These are phyloP conservation scores for Pelagia noctiluca DNA, from an alignment of 30 jellyfish, hydroid and myxozoan genomes.

Conservation along the genomic window DNA sequence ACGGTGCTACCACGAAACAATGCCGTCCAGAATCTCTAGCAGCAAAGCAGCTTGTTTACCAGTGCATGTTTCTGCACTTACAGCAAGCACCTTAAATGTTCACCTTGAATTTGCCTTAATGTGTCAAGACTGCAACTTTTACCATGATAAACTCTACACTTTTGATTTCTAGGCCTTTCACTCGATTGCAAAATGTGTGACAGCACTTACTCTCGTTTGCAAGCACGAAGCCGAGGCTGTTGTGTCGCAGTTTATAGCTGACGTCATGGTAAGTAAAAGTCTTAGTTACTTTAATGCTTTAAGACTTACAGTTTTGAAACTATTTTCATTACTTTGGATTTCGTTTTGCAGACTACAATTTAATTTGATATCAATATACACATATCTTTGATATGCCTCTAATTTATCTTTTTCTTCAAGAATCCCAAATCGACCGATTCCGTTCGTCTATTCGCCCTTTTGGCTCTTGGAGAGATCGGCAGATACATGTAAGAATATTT, in stretches of 20 bases:
- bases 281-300: too few species aligned
- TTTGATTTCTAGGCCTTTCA: conserved; percentile 81
- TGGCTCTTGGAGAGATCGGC: conserved; percentile 97
- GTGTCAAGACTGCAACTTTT: background rate
- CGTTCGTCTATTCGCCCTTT: conserved; percentile 76
- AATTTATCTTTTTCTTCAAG: conserved; percentile 20
- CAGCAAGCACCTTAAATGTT: too few species aligned
- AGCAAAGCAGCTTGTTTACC: too few species aligned
- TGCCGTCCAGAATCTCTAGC: too few species aligned
- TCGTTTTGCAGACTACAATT: background rate
- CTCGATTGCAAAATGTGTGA: conserved; percentile 94
- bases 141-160: background rate
- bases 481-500: conserved; percentile 86
- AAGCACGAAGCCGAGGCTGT: conserved; percentile 78
- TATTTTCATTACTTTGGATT: background rate
- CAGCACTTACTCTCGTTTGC: conserved; percentile 91
- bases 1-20: too few species aligned
- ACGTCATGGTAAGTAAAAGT: conserved; percentile 64
- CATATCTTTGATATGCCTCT: background rate
- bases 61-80: too few species aligned
- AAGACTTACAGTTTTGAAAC: background rate
- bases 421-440: conserved; percentile 85
- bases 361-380: background rate
- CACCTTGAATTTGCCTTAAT: too few species aligned
- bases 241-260: conserved; percentile 66